phyloP scores from a whole-genome alignment of 1,140 invertebrate genomes.

The Bombus vancouverensis region DNA sequence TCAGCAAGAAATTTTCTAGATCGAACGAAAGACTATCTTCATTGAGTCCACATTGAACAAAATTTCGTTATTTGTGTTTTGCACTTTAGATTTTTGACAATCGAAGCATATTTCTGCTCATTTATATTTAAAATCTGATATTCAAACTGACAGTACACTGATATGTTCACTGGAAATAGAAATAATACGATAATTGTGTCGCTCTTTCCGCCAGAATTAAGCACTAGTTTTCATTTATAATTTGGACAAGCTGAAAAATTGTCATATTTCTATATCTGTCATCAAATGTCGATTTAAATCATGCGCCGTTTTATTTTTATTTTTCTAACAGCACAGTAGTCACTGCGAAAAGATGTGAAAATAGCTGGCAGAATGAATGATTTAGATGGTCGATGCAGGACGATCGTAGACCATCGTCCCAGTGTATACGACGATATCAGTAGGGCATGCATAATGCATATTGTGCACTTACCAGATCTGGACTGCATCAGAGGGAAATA shows the following conservation, averaged over 20 bases:
- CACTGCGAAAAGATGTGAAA: neutral
- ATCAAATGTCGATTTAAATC: neutral
- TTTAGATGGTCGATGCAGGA: neutral
- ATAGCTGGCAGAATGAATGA: neutral
- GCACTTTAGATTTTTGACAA: too few species aligned
- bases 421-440: constrained; percentile 3
- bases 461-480: constrained; percentile 55
- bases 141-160: too few species aligned
- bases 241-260: neutral
- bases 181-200: neutral
- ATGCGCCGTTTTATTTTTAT: neutral
- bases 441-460: constrained; percentile 61
- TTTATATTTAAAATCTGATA: too few species aligned
- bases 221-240: neutral
- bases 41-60: too few species aligned
- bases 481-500: constrained; percentile 43
- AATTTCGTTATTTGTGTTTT: too few species aligned
- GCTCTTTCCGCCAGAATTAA: neutral
- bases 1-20: too few species aligned
- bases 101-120: too few species aligned
- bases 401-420: constrained; percentile 18
- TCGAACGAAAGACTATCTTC: too few species aligned
- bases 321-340: neutral
- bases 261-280: neutral
- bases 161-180: neutral